Conservation (phyloP, 2,888 invertebrate genomes). For the Rhyacophila evoluta region DNA sequence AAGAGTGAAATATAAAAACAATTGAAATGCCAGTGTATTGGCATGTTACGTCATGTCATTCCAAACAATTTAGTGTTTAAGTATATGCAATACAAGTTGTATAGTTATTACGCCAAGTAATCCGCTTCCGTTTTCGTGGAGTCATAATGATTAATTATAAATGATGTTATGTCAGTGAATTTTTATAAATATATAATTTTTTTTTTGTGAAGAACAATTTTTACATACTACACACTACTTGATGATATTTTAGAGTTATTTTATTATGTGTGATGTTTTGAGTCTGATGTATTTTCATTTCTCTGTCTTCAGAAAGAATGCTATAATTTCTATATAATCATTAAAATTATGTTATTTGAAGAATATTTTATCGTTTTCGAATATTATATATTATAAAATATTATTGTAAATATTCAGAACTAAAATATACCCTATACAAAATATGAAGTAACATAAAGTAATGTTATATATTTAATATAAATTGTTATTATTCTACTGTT, state of each 20-base stretch:
- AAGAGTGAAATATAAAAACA: slow-evolving; percentile 26
- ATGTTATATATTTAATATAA: slow-evolving; percentile 33
- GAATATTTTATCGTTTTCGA: slow-evolving; percentile 29
- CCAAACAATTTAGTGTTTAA: slow-evolving; percentile 36
- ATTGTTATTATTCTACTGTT: slow-evolving; percentile 44
- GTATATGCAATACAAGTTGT: slow-evolving; percentile 36
- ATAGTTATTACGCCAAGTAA: slow-evolving; percentile 45
- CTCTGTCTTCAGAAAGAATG: background rate
- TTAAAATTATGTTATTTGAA: slow-evolving; percentile 19
- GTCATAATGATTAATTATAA: slow-evolving; percentile 36
- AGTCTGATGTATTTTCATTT: slow-evolving; percentile 43
- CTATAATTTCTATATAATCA: background rate
- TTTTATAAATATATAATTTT: slow-evolving; percentile 26
- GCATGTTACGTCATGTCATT: slow-evolving; percentile 40
- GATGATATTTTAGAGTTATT: background rate
- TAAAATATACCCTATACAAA: background rate
- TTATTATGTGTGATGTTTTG: slow-evolving; percentile 47
- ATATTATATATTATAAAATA: slow-evolving; percentile 23
- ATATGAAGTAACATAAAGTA: slow-evolving; percentile 1
- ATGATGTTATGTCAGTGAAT: slow-evolving; percentile 31
- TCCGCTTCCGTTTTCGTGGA: slow-evolving; percentile 53
- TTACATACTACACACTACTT: background rate
- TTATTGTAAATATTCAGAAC: slow-evolving; percentile 38
- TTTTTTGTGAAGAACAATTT: slow-evolving; percentile 33
- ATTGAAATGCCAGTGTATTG: slow-evolving; percentile 33